phyloP scores from a whole-genome alignment of 1,140 invertebrate genomes.

The Hyles euphorbiae region DNA sequence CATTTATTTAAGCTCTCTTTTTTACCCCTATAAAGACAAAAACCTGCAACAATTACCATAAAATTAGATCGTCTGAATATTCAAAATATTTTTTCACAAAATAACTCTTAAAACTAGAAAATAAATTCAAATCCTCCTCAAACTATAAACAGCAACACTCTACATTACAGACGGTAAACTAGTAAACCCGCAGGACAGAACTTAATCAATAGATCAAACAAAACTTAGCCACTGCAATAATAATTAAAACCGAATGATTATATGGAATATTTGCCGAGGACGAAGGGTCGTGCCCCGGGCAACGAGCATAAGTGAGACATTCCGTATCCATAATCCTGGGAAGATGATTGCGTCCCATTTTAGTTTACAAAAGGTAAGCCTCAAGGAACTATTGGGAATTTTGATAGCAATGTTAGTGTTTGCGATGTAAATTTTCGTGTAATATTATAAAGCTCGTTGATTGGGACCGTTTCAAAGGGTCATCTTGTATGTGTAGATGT shows the following conservation, averaged over 20 bases:
- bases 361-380: conserved; percentile 75
- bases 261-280: conserved; percentile 72
- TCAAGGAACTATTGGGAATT: conserved; percentile 64
- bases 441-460: conserved; percentile 73
- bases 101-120: too few species aligned
- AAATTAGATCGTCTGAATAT: too few species aligned
- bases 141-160: too few species aligned
- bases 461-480: conserved; percentile 42
- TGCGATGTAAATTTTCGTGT: conserved; percentile 71
- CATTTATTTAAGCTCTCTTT: too few species aligned
- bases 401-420: conserved; percentile 69
- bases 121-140: too few species aligned
- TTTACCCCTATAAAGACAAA: too few species aligned
- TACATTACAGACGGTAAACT: too few species aligned
- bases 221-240: conserved; percentile 67
- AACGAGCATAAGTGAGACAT: conserved; percentile 52
- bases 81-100: too few species aligned
- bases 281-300: conserved; percentile 45
- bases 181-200: too few species aligned
- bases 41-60: too few species aligned
- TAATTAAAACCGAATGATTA: conserved; percentile 75
- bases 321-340: conserved; percentile 56
- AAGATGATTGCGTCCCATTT: conserved; percentile 72
- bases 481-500: too few species aligned
- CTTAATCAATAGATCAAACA: conserved; percentile 74